A percentile compares a stretch with the other conserved stretches of the same genome.
phyloP scores from a whole-genome alignment of 2,888 invertebrate species.

The Junonia oenone region DNA sequence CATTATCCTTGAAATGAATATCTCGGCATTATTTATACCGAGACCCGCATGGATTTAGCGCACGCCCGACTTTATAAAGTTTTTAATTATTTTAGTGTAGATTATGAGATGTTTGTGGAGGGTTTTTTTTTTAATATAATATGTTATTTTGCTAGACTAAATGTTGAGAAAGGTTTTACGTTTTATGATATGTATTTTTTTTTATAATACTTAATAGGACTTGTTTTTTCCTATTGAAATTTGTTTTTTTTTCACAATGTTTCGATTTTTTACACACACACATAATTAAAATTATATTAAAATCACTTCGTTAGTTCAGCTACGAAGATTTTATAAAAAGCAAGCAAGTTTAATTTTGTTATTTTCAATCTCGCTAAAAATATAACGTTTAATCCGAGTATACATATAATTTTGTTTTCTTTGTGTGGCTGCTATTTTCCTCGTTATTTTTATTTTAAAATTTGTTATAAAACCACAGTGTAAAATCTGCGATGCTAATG shows the following conservation, averaged over 20 bases:
- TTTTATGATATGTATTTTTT: too few relatives aligned
- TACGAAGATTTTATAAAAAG: too few relatives aligned
- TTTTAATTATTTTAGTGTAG: slow-evolving; percentile 10
- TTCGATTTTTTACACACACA: too few relatives aligned
- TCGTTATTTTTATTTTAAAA: background rate
- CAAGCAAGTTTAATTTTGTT: too few relatives aligned
- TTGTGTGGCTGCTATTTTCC: too few relatives aligned
- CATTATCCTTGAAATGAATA: slow-evolving; percentile 26
- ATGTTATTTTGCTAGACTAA: background rate
- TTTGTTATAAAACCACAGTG: slow-evolving; percentile 3
- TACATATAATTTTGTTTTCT: too few relatives aligned
- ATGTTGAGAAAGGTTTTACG: background rate
- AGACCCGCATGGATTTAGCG: slow-evolving; percentile 17
- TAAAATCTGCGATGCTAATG: slow-evolving; percentile 13
- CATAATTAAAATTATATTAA: too few relatives aligned
- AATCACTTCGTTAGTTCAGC: too few relatives aligned
- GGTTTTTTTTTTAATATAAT: background rate
- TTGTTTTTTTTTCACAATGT: too few relatives aligned
- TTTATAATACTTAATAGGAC: background rate
- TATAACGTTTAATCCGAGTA: too few relatives aligned
- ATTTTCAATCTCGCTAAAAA: too few relatives aligned
- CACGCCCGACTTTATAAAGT: background rate
- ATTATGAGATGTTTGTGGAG: background rate
- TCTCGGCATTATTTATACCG: slow-evolving; percentile 17
- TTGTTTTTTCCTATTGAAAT: background rate